phyloP scores from a whole-genome alignment of 1,140 invertebrate species.

The Nasonia giraulti region DNA sequence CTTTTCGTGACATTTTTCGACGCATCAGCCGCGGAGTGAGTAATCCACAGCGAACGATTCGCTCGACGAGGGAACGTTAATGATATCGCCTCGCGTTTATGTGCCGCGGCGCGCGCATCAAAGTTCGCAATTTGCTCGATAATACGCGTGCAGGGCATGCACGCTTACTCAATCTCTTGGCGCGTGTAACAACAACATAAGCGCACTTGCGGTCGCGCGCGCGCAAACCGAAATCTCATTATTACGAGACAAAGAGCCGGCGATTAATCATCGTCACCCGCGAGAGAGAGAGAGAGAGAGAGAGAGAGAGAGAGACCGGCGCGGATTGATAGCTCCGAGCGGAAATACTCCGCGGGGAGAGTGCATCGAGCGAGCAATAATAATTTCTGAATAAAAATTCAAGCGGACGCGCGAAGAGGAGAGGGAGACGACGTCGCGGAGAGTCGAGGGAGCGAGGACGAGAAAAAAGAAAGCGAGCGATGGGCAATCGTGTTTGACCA shows the following conservation, averaged over 20 bases:
- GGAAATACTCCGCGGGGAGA: slow-evolving; percentile 11
- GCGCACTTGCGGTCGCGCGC: slow-evolving; percentile 52
- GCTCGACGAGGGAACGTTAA: neutral
- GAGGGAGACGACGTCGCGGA: neutral
- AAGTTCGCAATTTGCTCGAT: neutral
- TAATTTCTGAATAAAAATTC: slow-evolving; percentile 50
- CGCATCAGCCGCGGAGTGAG: too few species aligned
- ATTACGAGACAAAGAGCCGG: slow-evolving; percentile 64
- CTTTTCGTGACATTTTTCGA: too few species aligned
- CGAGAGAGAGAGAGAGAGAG: neutral
- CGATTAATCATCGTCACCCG: slow-evolving; percentile 66
- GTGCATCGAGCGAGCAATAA: neutral
- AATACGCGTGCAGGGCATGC: too few species aligned
- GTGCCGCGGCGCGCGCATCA: neutral
- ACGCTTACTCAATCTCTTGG: neutral
- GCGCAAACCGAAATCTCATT: slow-evolving; percentile 67
- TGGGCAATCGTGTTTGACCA: neutral
- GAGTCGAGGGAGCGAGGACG: neutral
- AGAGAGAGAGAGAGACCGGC: neutral
- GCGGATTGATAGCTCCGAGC: slow-evolving; percentile 31
- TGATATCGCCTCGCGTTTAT: neutral
- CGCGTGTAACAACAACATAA: neutral
- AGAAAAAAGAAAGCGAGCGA: slow-evolving; percentile 8
- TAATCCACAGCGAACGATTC: too few species aligned
- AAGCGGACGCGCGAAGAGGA: slow-evolving; percentile 4